Conservation (phyloP, 2,888 invertebrate species). For the Heliconius charithonia region DNA sequence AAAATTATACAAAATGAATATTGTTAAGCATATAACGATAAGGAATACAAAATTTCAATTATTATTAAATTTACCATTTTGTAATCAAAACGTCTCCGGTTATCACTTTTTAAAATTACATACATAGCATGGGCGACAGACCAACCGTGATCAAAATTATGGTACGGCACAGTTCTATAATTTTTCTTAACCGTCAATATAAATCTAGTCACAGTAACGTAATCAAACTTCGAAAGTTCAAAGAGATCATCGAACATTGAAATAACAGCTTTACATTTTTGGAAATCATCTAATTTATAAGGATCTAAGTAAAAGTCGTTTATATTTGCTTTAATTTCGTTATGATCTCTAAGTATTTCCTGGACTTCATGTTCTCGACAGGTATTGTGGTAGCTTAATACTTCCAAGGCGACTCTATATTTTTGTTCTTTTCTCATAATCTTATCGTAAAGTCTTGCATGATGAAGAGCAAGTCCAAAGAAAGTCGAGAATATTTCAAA, state of each 20-base stretch:
- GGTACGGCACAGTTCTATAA: conserved; percentile 92
- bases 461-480: conserved; percentile 92
- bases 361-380: conserved; percentile 89
- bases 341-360: conserved; percentile 55
- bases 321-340: conserved; percentile 59
- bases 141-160: conserved; percentile 95
- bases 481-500: conserved; percentile 94
- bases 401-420: conserved; percentile 91
- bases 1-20: conserved; percentile 52
- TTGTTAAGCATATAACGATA: not conserved
- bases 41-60: not conserved
- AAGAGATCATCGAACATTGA: conserved; percentile 91
- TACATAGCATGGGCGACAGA: conserved; percentile 94
- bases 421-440: conserved; percentile 92
- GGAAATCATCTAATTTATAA: conserved; percentile 86
- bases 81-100: conserved; percentile 56
- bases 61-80: conserved; percentile 59
- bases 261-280: conserved; percentile 89
- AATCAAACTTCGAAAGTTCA: conserved; percentile 86
- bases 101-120: conserved; percentile 85
- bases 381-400: conserved; percentile 92
- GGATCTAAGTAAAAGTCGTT: conserved; percentile 89
- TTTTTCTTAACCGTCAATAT: conserved; percentile 92
- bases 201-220: conserved; percentile 87
- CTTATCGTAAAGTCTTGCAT: conserved; percentile 92